These are phyloP conservation scores for Mirounga angustirostris DNA, from an alignment of 2,113 vertebrate species.

Conservation along the genomic window DNA sequence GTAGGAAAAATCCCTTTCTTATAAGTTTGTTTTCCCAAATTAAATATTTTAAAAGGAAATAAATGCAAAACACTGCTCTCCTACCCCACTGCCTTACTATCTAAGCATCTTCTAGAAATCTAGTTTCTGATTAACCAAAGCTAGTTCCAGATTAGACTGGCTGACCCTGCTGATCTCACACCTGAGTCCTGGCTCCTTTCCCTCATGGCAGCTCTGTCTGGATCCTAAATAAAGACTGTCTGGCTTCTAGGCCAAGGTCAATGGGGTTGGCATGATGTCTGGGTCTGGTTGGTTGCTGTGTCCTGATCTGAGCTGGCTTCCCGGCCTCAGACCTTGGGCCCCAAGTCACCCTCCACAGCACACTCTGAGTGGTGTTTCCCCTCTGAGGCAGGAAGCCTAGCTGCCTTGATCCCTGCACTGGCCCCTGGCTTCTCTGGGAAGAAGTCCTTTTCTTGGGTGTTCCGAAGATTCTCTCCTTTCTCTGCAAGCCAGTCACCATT, in stretches of 20 bases:
- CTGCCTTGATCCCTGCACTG: background rate
- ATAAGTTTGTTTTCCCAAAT: background rate
- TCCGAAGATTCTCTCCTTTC: background rate
- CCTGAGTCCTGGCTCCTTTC: slow-evolving; percentile 25
- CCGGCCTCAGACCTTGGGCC: background rate
- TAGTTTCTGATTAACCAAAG: slow-evolving; percentile 70
- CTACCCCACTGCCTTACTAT: background rate
- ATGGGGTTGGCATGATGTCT: background rate
- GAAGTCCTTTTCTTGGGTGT: background rate
- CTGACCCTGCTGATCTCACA: background rate
- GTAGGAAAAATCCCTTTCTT: too few species aligned
- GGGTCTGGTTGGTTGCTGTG: background rate
- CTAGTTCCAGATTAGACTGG: background rate
- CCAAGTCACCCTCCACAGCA: background rate
- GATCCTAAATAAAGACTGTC: slow-evolving; percentile 59
- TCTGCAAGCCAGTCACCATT: background rate
- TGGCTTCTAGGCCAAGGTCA: slow-evolving; percentile 57
- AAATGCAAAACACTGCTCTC: background rate
- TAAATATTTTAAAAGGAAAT: slow-evolving; percentile 44
- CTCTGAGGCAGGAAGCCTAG: background rate
- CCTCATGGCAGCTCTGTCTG: background rate
- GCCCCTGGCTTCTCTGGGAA: background rate
- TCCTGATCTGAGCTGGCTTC: slow-evolving; percentile 18
- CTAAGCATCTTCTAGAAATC: background rate
- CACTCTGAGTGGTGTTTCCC: background rate